Conservation (phyloP, 2,888 invertebrate genomes). For the Coleophora flavipennella region DNA sequence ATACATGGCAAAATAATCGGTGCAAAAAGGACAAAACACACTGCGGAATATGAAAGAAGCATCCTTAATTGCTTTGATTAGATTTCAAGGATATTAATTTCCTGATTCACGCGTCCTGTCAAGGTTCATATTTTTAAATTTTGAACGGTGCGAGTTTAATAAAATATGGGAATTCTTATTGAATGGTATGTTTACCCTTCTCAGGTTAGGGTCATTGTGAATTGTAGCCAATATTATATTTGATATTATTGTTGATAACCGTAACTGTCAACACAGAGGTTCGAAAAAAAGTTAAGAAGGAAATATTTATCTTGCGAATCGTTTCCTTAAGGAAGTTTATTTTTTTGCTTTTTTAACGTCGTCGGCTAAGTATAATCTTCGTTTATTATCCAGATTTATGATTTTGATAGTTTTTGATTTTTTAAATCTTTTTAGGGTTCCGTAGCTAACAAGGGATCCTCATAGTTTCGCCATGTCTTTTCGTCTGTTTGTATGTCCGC, state of each 20-base stretch:
- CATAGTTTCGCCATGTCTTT: too few relatives aligned
- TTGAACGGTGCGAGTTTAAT: slow-evolving; percentile 46
- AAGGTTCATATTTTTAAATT: slow-evolving; percentile 66
- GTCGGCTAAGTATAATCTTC: slow-evolving; percentile 11
- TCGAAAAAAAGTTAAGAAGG: slow-evolving; percentile 56
- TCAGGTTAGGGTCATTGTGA: slow-evolving; percentile 54
- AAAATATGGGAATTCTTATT: slow-evolving; percentile 42
- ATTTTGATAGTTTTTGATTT: too few relatives aligned
- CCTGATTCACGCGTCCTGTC: slow-evolving; percentile 60
- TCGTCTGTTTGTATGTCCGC: too few relatives aligned
- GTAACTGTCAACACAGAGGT: slow-evolving; percentile 55
- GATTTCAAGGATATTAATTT: slow-evolving; percentile 71
- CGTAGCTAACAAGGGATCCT: too few relatives aligned
- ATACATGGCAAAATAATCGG: slow-evolving; percentile 12
- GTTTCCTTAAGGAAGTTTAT: slow-evolving; percentile 53
- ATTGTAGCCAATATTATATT: slow-evolving; percentile 33
- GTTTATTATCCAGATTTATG: slow-evolving; percentile 23
- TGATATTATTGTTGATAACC: slow-evolving; percentile 41
- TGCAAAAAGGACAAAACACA: slow-evolving; percentile 23
- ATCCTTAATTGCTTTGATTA: slow-evolving; percentile 67
- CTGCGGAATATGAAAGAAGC: slow-evolving; percentile 37
- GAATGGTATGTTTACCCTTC: slow-evolving; percentile 61
- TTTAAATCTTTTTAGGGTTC: too few relatives aligned
- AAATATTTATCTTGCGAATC: slow-evolving; percentile 38
- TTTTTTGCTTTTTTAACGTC: slow-evolving; percentile 37